A percentile compares a stretch with the other conserved stretches of the same genome.
Evolutionary conservation across 23 tunicate species (phyloP).

Genomic region (Botrylloides violaceus): DNA sequence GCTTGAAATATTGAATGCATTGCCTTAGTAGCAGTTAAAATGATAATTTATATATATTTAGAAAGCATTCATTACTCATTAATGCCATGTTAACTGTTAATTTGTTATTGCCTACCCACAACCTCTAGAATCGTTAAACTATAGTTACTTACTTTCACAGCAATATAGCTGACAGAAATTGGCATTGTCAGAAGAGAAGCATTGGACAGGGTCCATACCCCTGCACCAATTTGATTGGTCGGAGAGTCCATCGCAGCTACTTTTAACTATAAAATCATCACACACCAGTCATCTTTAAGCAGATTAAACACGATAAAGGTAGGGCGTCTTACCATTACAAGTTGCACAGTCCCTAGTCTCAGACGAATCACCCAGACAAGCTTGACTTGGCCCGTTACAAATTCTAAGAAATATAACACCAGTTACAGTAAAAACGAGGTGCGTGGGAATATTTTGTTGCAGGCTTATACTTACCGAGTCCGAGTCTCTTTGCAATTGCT

Average conservation of each 20-base stretch:
- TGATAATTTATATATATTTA: too few species aligned
- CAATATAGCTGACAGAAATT: background rate
- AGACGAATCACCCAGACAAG: background rate
- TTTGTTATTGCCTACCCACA: too few species aligned
- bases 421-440: background rate
- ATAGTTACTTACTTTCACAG: background rate
- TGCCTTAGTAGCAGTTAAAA: too few species aligned
- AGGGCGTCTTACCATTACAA: background rate
- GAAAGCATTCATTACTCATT: too few species aligned
- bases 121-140: too few species aligned
- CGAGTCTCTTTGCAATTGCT: background rate
- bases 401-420: background rate
- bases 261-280: background rate
- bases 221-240: background rate
- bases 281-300: background rate
- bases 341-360: background rate
- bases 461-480: conserved; percentile 3
- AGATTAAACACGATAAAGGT: background rate
- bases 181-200: background rate
- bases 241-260: background rate
- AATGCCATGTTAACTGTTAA: too few species aligned
- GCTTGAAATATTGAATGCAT: too few species aligned
- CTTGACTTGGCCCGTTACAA: background rate
- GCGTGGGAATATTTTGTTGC: too few species aligned
- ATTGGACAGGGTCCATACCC: background rate